Base-by-base conservation (phyloP, 2,888 invertebrate genomes). In the Tuta absoluta region DNA sequence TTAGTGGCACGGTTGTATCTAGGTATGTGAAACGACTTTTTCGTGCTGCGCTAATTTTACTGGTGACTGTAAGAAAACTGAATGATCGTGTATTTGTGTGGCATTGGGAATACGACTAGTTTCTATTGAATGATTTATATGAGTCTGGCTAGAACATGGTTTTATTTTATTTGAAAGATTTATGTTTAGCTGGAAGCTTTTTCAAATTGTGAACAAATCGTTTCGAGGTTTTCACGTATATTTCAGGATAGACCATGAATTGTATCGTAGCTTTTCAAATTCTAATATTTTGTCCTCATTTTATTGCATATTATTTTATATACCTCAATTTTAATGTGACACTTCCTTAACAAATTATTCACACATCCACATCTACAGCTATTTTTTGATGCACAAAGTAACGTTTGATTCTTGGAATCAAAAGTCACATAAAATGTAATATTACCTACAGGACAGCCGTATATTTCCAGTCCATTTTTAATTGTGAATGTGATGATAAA, bases 21-120 rank as follows among this genome's bases (percentile, higher is more conserved):
- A 66, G 74, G 71, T 73, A 71, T 58, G 67, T 70, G 51, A 68
- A 73, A 73, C 74, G 78, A 74, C 72, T 68, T 68, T 69, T 65
- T 61, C 17, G 3, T 59, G 60, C 63, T 51, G 51, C 63, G 62
- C 68, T 73, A 72, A 69, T 71, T 68, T 53, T 21, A 66, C 63
- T 23, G 67, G 71, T 74, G 75, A 74, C 66, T 70, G 66, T 1
- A n/a, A 5, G 12, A 14, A 53, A 53, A 24, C 51, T 53, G 14
- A 53, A 53, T 53, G 51, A 23, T 53, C 10, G 33, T 33, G 10
- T 33, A 33, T 33, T 33, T 53, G 51, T 23, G 23, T 53, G 51
- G 51, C 51, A 53, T 53, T 53, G 51, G 14, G 23, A 11, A 23
- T 24, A 1, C 3, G 23, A 23, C 51, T 23, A 24, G 21, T 53